A percentile compares a stretch with the other conserved stretches of the same genome.
These are phyloP conservation scores for Chloroclystis v-ata DNA, from an alignment of 2,888 invertebrate species.

Conservation along the genomic window DNA sequence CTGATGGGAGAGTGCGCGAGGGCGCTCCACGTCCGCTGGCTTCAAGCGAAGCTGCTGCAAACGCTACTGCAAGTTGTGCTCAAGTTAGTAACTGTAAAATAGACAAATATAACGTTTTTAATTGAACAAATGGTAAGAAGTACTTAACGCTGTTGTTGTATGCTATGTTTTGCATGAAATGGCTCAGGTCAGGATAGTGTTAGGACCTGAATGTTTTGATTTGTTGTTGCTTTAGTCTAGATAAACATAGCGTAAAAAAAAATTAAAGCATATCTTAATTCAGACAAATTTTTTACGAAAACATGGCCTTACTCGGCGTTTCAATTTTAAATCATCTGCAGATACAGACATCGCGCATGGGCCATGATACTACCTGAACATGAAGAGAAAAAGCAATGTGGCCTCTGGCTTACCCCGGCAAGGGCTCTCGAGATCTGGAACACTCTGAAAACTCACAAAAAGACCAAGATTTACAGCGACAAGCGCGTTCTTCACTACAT, in stretches of 20 bases:
- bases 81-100: constrained; percentile 39
- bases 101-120: too few relatives aligned
- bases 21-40: constrained; percentile 52
- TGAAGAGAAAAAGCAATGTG: constrained; percentile 40
- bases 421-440: constrained; percentile 62
- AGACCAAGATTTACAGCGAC: constrained; percentile 39
- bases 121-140: too few relatives aligned
- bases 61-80: constrained; percentile 46
- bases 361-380: constrained; percentile 58
- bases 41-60: constrained; percentile 54
- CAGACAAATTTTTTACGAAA: too few relatives aligned
- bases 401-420: constrained; percentile 52
- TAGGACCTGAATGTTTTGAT: too few relatives aligned
- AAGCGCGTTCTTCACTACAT: constrained; percentile 45
- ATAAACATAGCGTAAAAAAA: too few relatives aligned
- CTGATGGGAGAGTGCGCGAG: constrained; percentile 56
- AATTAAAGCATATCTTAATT: too few relatives aligned
- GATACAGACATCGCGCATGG: constrained; percentile 62
- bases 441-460: constrained; percentile 43
- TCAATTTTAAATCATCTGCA: too few relatives aligned
- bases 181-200: too few relatives aligned
- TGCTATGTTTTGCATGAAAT: too few relatives aligned
- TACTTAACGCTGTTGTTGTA: too few relatives aligned
- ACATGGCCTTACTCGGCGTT: too few relatives aligned
- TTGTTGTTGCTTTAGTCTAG: too few relatives aligned